phyloP scores from a whole-genome alignment of 92 coral and sea anemone genomes.

The Epizoanthus stellaris region DNA sequence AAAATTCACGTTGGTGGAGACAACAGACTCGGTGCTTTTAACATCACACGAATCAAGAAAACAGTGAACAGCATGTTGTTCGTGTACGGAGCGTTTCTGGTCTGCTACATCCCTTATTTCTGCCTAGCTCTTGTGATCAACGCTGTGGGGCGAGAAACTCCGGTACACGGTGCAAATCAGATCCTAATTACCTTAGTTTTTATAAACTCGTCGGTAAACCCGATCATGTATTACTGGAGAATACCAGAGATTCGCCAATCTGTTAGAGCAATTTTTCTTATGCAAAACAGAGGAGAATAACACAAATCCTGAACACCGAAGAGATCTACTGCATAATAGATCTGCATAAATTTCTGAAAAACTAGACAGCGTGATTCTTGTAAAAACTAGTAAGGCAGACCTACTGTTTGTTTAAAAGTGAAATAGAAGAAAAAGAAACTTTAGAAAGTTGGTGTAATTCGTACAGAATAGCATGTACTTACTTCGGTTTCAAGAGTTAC shows the following conservation, averaged over 20 bases:
- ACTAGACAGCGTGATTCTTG: too few relatives aligned
- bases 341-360: too few relatives aligned
- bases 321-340: too few relatives aligned
- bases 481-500: too few relatives aligned
- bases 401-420: too few relatives aligned
- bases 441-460: too few relatives aligned
- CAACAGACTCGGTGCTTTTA: not conserved
- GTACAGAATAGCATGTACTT: too few relatives aligned
- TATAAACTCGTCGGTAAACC: conserved; percentile 57
- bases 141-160: conserved; percentile 28
- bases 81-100: conserved; percentile 40
- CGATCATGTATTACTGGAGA: conserved; percentile 54
- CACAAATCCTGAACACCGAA: too few relatives aligned
- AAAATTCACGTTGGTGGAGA: not conserved
- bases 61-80: conserved; percentile 52
- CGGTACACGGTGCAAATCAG: conserved; percentile 43
- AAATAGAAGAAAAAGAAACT: too few relatives aligned
- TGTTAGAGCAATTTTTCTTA: not conserved
- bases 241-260: conserved; percentile 50
- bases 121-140: conserved; percentile 41
- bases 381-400: too few relatives aligned
- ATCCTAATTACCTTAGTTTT: conserved; percentile 43
- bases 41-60: conserved; percentile 30
- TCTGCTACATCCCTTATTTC: conserved; percentile 52
- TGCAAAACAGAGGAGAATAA: too few relatives aligned